A percentile compares a stretch with the other conserved stretches of the same genome.
These are phyloP conservation scores for Huso huso DNA, from an alignment of 2,797 vertebrate genomes.

Conservation along the genomic window DNA sequence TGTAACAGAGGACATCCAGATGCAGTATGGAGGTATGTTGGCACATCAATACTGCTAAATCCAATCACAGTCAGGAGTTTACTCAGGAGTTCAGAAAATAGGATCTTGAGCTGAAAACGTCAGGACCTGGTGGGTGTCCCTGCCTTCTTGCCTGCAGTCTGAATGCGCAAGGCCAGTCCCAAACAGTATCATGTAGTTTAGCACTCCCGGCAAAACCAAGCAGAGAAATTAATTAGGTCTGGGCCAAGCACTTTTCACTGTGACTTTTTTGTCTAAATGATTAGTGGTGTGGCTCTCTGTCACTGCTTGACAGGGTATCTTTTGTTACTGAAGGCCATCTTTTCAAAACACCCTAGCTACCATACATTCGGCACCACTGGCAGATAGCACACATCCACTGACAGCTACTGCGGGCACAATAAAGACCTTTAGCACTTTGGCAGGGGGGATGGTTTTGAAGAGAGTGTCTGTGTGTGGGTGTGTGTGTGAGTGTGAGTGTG, in stretches of 20 bases:
- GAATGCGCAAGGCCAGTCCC: constrained; percentile 7
- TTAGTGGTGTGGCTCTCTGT: constrained; percentile 26
- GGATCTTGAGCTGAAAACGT: no score
- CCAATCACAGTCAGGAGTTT: no score
- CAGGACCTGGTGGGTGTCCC: no score
- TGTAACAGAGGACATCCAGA: no score
- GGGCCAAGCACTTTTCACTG: constrained; percentile 25
- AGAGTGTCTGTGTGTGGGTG: background rate
- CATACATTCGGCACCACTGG: constrained; percentile 9
- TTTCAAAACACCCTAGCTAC: constrained; percentile 18
- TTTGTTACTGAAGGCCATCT: constrained; percentile 23
- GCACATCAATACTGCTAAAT: no score
- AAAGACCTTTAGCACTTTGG: constrained; percentile 1
- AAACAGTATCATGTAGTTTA: constrained; percentile 6
- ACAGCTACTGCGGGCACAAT: background rate
- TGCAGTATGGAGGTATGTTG: no score
- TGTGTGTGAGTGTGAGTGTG: no score
- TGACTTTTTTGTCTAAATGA: constrained; percentile 17
- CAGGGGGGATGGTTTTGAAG: background rate
- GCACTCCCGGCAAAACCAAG: constrained; percentile 15
- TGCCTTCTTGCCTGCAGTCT: background rate
- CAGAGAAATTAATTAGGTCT: constrained; percentile 20
- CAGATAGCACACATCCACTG: background rate
- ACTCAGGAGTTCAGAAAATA: no score
- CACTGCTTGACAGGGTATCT: constrained; percentile 18